A percentile compares a stretch with the other conserved stretches of the same genome.
phyloP scores from a whole-genome alignment of 2,888 invertebrate species.

The Eupeodes luniger region DNA sequence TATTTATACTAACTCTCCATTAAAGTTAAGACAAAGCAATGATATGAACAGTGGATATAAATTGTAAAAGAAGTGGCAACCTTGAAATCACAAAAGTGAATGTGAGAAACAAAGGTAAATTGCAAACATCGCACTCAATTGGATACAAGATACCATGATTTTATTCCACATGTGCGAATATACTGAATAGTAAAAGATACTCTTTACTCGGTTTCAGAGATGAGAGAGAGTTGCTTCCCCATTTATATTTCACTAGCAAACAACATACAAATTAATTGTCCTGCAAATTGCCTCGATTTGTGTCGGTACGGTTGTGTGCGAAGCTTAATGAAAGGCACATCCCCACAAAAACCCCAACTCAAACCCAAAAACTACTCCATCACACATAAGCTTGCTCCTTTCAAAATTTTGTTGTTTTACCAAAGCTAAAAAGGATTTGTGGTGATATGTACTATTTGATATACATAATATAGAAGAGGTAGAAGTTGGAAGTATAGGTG shows the following conservation, averaged over 20 bases:
- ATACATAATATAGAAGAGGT: not conserved
- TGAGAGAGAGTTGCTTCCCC: not conserved
- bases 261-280: conserved; percentile 71
- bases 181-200: not conserved
- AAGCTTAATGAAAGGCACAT: conserved; percentile 65
- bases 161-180: conserved; percentile 4
- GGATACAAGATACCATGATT: conserved; percentile 11
- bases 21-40: too few relatives aligned
- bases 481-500: not conserved
- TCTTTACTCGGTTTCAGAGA: not conserved
- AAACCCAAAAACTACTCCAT: conserved; percentile 11
- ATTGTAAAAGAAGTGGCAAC: not conserved
- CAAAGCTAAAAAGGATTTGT: conserved; percentile 38
- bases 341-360: conserved; percentile 23
- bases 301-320: conserved; percentile 70
- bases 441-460: conserved; percentile 4
- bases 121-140: conserved; percentile 65
- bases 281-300: conserved; percentile 73
- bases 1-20: too few relatives aligned
- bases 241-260: conserved; percentile 66
- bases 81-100: conserved; percentile 13
- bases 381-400: conserved; percentile 43
- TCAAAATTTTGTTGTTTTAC: conserved; percentile 43
- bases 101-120: conserved; percentile 58
- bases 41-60: too few relatives aligned